phyloP scores from a whole-genome alignment of 2,888 invertebrate genomes.

The Eristalis tenax region DNA sequence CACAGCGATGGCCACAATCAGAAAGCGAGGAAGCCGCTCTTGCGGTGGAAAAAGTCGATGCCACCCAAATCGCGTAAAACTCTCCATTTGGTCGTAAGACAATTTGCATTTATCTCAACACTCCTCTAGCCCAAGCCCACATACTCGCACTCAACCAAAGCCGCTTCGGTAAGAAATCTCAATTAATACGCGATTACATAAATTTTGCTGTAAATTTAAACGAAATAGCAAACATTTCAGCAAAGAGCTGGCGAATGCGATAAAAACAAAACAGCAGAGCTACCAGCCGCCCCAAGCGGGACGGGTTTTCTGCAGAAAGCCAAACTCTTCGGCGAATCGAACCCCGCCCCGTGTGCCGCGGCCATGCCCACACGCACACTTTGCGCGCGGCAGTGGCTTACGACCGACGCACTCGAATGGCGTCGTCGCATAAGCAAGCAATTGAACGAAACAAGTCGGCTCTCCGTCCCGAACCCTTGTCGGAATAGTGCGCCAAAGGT shows the following conservation, averaged over 20 bases:
- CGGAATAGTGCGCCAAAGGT: not conserved
- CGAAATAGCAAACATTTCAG: constrained; percentile 51
- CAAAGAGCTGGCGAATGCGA: constrained; percentile 13
- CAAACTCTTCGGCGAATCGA: no score
- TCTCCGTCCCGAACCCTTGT: constrained; percentile 7
- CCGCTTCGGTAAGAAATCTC: constrained; percentile 30
- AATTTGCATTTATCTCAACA: not conserved
- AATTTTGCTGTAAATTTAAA: constrained; percentile 35
- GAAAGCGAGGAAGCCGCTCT: no score
- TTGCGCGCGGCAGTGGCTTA: not conserved
- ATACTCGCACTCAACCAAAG: not conserved
- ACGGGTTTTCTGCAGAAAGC: constrained; percentile 23
- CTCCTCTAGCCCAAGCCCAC: not conserved
- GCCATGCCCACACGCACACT: not conserved
- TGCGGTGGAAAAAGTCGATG: not conserved
- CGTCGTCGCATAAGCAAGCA: not conserved
- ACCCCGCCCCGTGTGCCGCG: not conserved
- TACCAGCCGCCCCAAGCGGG: constrained; percentile 17
- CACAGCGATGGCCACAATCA: no score
- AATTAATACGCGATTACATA: constrained; percentile 58
- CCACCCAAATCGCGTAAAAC: not conserved
- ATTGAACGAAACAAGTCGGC: constrained; percentile 6
- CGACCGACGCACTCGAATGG: constrained; percentile 34
- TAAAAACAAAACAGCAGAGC: not conserved
- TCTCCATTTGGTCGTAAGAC: not conserved